Evolutionary conservation across 2,113 vertebrate genomes (phyloP).

Genomic region (Ariopsis seemanni): DNA sequence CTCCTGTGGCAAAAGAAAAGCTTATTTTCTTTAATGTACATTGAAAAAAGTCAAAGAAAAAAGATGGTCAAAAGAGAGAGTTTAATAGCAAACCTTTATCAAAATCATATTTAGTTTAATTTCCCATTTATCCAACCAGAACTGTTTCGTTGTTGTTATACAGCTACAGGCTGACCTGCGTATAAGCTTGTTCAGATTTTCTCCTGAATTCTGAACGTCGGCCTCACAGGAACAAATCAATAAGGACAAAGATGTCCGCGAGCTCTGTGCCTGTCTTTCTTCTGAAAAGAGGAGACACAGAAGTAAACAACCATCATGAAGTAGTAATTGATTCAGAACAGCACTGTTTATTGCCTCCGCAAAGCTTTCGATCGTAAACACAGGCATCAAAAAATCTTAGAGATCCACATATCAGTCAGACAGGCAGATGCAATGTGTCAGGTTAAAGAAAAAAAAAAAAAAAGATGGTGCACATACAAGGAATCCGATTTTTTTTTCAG

Average conservation of each 20-base stretch:
- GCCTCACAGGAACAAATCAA: constrained; percentile 28
- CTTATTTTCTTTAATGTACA: not conserved
- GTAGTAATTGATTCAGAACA: constrained; percentile 29
- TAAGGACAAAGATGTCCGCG: constrained; percentile 25
- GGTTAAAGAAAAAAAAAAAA: not conserved
- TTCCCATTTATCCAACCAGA: not conserved
- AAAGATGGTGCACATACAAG: not conserved
- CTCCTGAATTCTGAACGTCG: constrained; percentile 2
- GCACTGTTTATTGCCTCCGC: constrained; percentile 24
- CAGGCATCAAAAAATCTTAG: constrained; percentile 3
- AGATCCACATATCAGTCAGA: constrained; percentile 33
- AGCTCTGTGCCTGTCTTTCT: constrained; percentile 5
- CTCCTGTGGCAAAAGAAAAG: not conserved
- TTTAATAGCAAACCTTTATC: not conserved
- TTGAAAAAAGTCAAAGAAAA: not conserved
- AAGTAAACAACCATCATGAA: constrained; percentile 49
- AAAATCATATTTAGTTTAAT: not conserved
- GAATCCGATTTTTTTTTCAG: not conserved
- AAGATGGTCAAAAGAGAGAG: too few species aligned
- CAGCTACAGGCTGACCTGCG: constrained; percentile 25
- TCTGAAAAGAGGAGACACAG: constrained; percentile 14
- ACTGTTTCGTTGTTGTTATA: constrained; percentile 10
- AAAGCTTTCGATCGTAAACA: constrained; percentile 22
- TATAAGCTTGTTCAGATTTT: constrained; percentile 18
- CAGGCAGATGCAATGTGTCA: constrained; percentile 8